Conservation (phyloP, 2,888 invertebrate species). For the Eupithecia subumbrata region DNA sequence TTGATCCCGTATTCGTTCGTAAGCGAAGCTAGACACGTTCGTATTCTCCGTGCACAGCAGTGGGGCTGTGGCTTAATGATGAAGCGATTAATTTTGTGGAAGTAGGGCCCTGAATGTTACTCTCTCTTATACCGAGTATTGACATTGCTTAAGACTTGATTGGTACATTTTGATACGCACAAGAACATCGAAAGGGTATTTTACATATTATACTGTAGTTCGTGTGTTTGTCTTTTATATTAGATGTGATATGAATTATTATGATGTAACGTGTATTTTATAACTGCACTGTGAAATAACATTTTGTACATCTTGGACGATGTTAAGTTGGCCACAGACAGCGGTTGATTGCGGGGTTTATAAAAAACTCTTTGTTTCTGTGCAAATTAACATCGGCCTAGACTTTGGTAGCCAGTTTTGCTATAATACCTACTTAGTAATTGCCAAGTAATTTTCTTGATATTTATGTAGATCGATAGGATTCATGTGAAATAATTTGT, state of each 20-base stretch:
- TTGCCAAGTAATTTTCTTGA: background rate
- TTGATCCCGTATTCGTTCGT: too few relatives aligned
- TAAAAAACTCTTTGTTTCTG: background rate
- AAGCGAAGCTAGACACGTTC: too few relatives aligned
- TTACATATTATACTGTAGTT: constrained; percentile 28
- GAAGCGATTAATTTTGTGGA: too few relatives aligned
- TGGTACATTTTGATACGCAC: constrained; percentile 37
- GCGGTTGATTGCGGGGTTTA: background rate
- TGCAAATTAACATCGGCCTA: background rate
- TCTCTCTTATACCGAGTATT: background rate
- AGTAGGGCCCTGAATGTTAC: background rate
- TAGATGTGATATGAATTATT: constrained; percentile 31
- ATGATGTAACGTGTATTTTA: constrained; percentile 35
- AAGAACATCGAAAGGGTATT: constrained; percentile 47
- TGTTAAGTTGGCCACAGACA: background rate
- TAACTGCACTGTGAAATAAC: constrained; percentile 36
- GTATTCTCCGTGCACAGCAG: too few relatives aligned
- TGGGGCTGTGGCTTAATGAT: too few relatives aligned
- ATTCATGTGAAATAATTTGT: background rate
- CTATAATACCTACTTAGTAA: too few relatives aligned
- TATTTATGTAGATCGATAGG: background rate
- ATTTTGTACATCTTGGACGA: constrained; percentile 4
- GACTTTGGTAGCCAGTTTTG: background rate
- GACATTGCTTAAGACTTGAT: background rate
- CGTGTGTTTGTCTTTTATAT: constrained; percentile 26